A percentile compares a stretch with the other conserved stretches of the same genome.
Evolutionary conservation across 2,113 vertebrate species (phyloP).

Genomic region (Xerus inauris): DNA sequence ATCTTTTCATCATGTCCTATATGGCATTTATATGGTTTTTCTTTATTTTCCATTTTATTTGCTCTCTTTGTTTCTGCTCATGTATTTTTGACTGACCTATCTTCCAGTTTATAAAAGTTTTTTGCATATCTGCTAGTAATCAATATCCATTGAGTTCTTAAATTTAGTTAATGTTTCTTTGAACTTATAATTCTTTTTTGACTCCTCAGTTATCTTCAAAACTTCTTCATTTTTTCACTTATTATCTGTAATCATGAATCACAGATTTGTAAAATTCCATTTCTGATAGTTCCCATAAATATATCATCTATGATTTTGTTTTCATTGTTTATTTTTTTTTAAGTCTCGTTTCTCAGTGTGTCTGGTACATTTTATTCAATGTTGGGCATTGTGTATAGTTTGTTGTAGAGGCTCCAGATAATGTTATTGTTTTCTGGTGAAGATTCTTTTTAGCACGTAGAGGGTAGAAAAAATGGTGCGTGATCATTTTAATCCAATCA

Average conservation of each 20-base stretch:
- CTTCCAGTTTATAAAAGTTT: conserved; percentile 11
- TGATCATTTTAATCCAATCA: background rate
- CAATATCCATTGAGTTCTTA: background rate
- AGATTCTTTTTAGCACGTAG: background rate
- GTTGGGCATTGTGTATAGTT: background rate
- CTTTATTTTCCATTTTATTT: background rate
- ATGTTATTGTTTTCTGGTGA: background rate
- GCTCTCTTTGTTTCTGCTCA: background rate
- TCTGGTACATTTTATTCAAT: background rate
- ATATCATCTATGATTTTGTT: background rate
- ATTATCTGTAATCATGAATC: background rate
- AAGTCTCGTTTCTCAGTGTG: background rate
- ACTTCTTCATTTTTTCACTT: background rate
- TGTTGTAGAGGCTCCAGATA: background rate
- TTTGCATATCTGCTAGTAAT: background rate
- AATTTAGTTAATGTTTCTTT: background rate
- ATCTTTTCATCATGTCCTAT: background rate
- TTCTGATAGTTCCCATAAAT: background rate
- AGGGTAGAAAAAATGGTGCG: background rate
- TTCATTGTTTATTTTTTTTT: background rate
- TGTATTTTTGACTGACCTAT: background rate
- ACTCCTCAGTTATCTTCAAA: background rate
- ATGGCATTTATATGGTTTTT: background rate
- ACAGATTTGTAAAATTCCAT: background rate
- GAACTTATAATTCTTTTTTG: background rate